These are phyloP conservation scores for Lydus trimaculatus DNA, from an alignment of 2,888 invertebrate species.

Conservation along the genomic window DNA sequence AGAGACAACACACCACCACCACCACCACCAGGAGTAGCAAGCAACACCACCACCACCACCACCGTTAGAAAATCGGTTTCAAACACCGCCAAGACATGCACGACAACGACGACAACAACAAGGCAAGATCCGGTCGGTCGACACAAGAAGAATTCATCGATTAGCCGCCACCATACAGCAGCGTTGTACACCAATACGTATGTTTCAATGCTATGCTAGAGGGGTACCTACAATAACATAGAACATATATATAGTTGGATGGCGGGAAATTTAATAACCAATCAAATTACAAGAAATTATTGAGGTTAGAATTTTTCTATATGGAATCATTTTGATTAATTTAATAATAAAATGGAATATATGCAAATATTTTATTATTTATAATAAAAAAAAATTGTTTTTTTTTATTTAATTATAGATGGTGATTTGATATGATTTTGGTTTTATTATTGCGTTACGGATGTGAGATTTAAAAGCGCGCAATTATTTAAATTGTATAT, in stretches of 20 bases:
- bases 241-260: constrained; percentile 22
- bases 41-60: constrained; percentile 9
- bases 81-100: constrained; percentile 35
- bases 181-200: constrained; percentile 20
- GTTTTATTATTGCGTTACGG: no score
- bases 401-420: no score
- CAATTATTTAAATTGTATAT: constrained; percentile 22
- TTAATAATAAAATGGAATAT: no score
- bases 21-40: background rate
- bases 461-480: background rate
- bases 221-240: constrained; percentile 58
- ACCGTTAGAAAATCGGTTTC: constrained; percentile 30
- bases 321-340: background rate
- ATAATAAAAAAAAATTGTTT: no score
- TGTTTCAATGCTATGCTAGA: constrained; percentile 53
- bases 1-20: constrained; percentile 14
- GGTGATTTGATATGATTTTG: no score
- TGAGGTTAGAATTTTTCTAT: constrained; percentile 23
- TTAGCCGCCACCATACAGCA: constrained; percentile 47
- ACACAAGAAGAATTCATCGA: constrained; percentile 48
- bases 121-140: background rate
- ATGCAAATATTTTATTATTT: no score
- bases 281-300: constrained; percentile 29
- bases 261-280: constrained; percentile 51
- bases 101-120: constrained; percentile 13